Evolutionary conservation across 2,797 vertebrate genomes (phyloP).

Genomic region (Hapalemur alaotrensis): DNA sequence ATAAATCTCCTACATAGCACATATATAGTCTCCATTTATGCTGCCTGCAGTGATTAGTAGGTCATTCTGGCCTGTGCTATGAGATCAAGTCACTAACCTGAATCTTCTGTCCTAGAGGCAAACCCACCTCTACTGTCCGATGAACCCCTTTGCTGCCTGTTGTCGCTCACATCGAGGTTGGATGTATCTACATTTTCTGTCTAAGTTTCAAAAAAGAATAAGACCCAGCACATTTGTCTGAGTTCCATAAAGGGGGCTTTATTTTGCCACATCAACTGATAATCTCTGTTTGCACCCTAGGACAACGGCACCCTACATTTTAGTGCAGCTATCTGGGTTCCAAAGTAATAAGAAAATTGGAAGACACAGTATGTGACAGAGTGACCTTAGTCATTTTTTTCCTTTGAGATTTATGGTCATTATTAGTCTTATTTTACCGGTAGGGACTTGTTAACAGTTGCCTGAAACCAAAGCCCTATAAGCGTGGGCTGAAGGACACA

Average conservation of each 20-base stretch:
- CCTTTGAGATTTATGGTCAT: background rate
- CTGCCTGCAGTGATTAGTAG: background rate
- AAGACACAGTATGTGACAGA: background rate
- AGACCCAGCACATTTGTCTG: background rate
- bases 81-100: constrained; percentile 6
- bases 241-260: background rate
- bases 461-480: background rate
- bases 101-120: background rate
- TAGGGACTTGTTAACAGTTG: background rate
- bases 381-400: background rate
- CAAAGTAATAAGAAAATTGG: background rate
- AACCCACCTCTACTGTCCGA: background rate
- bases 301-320: background rate
- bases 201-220: background rate
- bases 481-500: background rate
- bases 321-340: background rate
- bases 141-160: background rate
- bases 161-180: rapidly evolving
- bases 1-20: constrained; percentile 63
- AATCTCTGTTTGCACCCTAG: background rate
- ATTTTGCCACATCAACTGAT: background rate
- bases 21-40: constrained; percentile 58
- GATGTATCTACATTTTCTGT: background rate
- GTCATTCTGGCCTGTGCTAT: background rate
- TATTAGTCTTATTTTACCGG: background rate